Conservation (phyloP, 2,113 vertebrate genomes). For the Chlorocebus sabaeus region DNA sequence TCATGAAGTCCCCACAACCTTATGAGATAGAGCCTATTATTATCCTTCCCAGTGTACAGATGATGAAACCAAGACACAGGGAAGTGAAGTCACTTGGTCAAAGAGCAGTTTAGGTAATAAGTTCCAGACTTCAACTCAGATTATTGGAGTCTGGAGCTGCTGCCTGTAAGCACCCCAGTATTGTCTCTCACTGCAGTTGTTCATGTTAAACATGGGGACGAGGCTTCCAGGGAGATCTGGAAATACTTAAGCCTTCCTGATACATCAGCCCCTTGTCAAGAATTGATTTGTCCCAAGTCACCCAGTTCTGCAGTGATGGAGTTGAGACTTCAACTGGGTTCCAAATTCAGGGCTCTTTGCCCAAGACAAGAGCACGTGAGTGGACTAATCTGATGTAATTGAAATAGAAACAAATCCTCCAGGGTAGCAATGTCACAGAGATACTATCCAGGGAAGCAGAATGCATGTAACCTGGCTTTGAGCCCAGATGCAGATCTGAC, state of each 20-base stretch:
- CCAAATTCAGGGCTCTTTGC: not conserved
- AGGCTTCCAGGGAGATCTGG: not conserved
- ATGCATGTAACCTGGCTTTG: not conserved
- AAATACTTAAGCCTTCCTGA: not conserved
- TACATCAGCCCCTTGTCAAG: not conserved
- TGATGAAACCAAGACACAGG: not conserved
- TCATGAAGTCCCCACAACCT: not conserved
- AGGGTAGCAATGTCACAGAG: not conserved
- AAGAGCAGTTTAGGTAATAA: not conserved
- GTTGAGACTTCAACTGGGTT: not conserved
- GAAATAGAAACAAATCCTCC: not conserved
- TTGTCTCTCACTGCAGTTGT: not conserved
- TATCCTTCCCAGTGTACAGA: not conserved
- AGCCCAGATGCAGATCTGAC: not conserved
- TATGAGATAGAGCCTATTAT: not conserved
- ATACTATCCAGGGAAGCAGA: not conserved
- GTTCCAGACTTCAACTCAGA: not conserved
- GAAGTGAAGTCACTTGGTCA: not conserved
- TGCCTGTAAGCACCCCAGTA: fast-evolving
- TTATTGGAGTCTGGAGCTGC: not conserved
- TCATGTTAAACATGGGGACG: not conserved
- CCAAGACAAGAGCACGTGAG: not conserved
- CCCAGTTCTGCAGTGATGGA: not conserved
- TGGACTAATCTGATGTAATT: not conserved
- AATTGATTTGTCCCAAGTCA: not conserved